Evolutionary conservation across 2,113 vertebrate species (phyloP), one percentile per base, ranked within the genome.

Genomic region (Candoia aspera): DNA sequence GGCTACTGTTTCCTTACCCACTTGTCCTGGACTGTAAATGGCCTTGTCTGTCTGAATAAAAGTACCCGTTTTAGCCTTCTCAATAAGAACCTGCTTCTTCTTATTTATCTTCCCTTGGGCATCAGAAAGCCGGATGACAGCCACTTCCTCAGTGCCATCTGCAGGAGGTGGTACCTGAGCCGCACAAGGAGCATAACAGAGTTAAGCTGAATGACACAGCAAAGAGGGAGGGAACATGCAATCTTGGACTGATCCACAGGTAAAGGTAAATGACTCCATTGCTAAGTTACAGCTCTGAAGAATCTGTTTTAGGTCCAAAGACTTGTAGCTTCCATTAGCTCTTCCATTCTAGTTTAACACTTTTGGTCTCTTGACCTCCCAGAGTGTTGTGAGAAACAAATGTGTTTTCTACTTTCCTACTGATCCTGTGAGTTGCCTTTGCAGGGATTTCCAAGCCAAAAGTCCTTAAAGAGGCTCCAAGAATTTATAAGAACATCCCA

Each of bases 11-110:
- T 86, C 64, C 90, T 91, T 84, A 87, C 92, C 37, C 12, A 79
- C 11, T 19, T 53, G 49, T 42, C 87, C 90, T 2, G 93, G 90
- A 8, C 21, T 83, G 12, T 95, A 94, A 59, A 94, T 0, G 1
- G 94, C 85, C 86, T 96, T 92, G 86, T 95, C 95, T 2, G 91
- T 96, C 89, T 96, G 95, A 26, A 96, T 54, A 86, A 93, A 95
- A 1, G 90, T 60, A 6, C 95, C 85, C 9, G 37, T 93, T 24
- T 17, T 17, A 54, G 90, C 64, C 84, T 57, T 96, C 87, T 92
- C 84, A 64, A 95, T 96, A 1, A 96, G 87, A 86, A 95, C 89
- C 0, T 84, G 79, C 88, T 95, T 95, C 83, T 92, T 94, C 86
- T 95, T 93, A 6, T 87, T 49, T 88, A 95, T 90, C 26, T 4